Conservation (phyloP, 1,140 invertebrate species). For the Drosophila pallidifrons region DNA sequence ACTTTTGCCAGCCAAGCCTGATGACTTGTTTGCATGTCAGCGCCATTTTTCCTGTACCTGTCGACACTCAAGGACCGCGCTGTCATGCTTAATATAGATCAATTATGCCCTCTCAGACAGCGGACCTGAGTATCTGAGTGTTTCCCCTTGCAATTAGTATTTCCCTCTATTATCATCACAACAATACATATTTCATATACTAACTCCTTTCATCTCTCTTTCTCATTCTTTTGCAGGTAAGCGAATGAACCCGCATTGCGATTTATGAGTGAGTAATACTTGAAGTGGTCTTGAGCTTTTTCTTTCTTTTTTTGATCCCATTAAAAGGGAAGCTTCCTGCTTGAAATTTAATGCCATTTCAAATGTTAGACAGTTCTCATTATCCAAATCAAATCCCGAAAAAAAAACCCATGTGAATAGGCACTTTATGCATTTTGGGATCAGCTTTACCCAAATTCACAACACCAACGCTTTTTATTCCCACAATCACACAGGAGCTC, state of each 20-base stretch:
- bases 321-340: conserved; percentile 54
- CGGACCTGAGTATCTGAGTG: neutral
- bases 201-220: conserved; percentile 41
- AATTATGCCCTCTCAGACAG: conserved; percentile 54
- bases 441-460: conserved; percentile 4
- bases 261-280: conserved; percentile 32
- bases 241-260: conserved; percentile 29
- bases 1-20: conserved; percentile 28
- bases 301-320: conserved; percentile 7
- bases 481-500: conserved; percentile 12
- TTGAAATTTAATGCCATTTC: conserved; percentile 70
- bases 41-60: conserved; percentile 70
- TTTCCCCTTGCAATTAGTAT: conserved; percentile 43
- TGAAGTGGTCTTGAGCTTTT: conserved; percentile 40
- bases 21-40: conserved; percentile 74
- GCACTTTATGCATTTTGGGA: neutral
- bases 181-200: conserved; percentile 21
- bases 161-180: conserved; percentile 29
- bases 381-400: conserved; percentile 12
- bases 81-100: conserved; percentile 73
- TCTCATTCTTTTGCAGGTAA: conserved; percentile 65
- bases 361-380: conserved; percentile 41
- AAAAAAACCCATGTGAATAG: conserved; percentile 4
- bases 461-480: conserved; percentile 9
- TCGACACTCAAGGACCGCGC: conserved; percentile 52